Evolutionary conservation across 2,113 vertebrate species (phyloP).

Genomic region (Tonatia bakeri): DNA sequence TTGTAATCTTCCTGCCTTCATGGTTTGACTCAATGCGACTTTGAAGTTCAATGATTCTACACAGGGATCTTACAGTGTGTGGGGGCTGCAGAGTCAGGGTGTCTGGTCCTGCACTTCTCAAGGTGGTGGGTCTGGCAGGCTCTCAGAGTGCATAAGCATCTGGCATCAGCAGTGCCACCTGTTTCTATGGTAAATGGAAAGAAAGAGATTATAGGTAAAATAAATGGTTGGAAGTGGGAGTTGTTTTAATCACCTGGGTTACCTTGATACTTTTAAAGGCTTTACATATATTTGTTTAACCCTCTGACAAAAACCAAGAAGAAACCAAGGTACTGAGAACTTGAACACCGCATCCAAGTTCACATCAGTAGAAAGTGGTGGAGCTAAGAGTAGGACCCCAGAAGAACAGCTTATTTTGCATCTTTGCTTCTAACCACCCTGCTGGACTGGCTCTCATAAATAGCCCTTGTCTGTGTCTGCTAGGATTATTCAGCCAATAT

Average conservation of each 20-base stretch:
- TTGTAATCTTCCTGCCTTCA: slow-evolving; percentile 30
- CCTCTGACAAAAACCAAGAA: not conserved
- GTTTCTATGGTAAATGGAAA: not conserved
- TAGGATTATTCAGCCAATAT: not conserved
- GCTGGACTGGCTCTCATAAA: not conserved
- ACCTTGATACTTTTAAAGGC: not conserved
- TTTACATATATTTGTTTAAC: not conserved
- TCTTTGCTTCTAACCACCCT: not conserved
- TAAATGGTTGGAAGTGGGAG: not conserved
- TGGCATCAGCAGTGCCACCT: not conserved
- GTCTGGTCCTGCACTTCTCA: not conserved
- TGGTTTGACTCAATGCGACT: slow-evolving; percentile 49
- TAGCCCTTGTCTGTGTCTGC: not conserved
- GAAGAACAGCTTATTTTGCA: not conserved
- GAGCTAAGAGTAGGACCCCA: not conserved
- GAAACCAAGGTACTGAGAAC: not conserved
- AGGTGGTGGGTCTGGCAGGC: not conserved
- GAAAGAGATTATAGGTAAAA: not conserved
- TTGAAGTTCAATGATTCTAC: not conserved
- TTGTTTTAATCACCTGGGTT: not conserved
- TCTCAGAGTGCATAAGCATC: not conserved
- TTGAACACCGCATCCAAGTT: not conserved
- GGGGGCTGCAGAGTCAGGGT: not conserved
- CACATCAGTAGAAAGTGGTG: not conserved
- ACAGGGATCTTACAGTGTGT: not conserved